phyloP scores from a whole-genome alignment of 2,888 invertebrate genomes.

The Leptothorax acervorum region DNA sequence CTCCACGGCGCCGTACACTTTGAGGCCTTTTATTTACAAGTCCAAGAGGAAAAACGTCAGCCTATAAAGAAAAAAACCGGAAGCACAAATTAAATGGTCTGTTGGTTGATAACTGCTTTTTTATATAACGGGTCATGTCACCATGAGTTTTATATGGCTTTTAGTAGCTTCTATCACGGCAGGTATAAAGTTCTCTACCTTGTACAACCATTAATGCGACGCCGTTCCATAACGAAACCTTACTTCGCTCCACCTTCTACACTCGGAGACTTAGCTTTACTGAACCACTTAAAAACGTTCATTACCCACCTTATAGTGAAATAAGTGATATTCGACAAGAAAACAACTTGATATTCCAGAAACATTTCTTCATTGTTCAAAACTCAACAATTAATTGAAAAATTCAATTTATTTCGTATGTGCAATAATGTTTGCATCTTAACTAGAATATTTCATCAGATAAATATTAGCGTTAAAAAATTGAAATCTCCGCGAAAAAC shows the following conservation, averaged over 20 bases:
- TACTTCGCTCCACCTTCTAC: constrained; percentile 17
- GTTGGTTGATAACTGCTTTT: constrained; percentile 21
- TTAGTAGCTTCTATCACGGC: constrained; percentile 79
- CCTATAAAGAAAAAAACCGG: constrained; percentile 84
- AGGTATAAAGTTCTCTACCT: constrained; percentile 83
- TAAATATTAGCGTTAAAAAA: background rate
- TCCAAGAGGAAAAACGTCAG: constrained; percentile 85
- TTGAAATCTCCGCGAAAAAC: background rate
- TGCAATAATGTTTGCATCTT: background rate
- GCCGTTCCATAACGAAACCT: constrained; percentile 35
- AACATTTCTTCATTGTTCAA: background rate
- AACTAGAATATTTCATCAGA: background rate
- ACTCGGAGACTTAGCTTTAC: background rate
- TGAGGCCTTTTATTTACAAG: constrained; percentile 88
- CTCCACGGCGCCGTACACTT: constrained; percentile 90
- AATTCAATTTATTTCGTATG: background rate
- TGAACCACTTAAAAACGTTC: constrained; percentile 19
- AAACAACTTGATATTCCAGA: background rate
- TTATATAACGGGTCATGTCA: constrained; percentile 34
- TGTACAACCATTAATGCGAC: constrained; percentile 79
- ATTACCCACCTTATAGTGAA: constrained; percentile 1
- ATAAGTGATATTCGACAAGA: background rate
- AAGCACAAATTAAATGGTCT: constrained; percentile 58
- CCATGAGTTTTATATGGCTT: constrained; percentile 76
- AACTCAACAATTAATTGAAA: background rate